A percentile compares a stretch with the other conserved stretches of the same genome.
Evolutionary conservation across 1,140 invertebrate genomes (phyloP).

Genomic region (Odontomachus brunneus): DNA sequence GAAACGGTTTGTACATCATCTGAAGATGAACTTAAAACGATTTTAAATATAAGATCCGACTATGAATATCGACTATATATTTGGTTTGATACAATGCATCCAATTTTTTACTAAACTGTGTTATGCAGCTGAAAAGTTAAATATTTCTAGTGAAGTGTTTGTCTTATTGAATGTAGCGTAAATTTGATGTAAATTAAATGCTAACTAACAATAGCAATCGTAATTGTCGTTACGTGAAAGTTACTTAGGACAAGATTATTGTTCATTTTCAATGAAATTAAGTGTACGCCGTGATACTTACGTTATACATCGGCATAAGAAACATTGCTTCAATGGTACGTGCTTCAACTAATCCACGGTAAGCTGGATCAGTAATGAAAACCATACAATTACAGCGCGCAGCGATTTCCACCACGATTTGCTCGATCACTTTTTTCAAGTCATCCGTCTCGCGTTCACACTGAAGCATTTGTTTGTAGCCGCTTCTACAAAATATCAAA

Average conservation of each 20-base stretch:
- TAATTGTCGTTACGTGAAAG: too few species aligned
- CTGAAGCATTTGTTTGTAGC: constrained; percentile 74
- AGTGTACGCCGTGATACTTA: constrained; percentile 40
- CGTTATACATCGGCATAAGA: constrained; percentile 74
- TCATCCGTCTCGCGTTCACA: constrained; percentile 82
- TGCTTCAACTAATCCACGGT: constrained; percentile 70
- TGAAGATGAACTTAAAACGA: too few species aligned
- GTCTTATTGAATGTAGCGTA: too few species aligned
- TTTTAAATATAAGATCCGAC: too few species aligned
- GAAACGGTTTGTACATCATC: too few species aligned
- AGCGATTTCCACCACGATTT: constrained; percentile 76
- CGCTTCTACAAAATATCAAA: background rate
- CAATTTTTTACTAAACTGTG: too few species aligned
- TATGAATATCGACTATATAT: too few species aligned
- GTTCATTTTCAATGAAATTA: too few species aligned
- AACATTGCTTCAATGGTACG: constrained; percentile 37
- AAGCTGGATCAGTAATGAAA: constrained; percentile 78
- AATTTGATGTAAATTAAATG: background rate
- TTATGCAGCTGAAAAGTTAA: too few species aligned
- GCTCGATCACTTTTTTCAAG: constrained; percentile 73
- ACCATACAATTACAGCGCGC: constrained; percentile 76
- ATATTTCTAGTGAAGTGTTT: background rate
- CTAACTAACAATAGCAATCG: too few species aligned
- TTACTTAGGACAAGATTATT: too few species aligned
- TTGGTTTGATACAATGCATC: too few species aligned